Conservation (phyloP, 2,797 vertebrate genomes). For the Pseudochirops corinnae region DNA sequence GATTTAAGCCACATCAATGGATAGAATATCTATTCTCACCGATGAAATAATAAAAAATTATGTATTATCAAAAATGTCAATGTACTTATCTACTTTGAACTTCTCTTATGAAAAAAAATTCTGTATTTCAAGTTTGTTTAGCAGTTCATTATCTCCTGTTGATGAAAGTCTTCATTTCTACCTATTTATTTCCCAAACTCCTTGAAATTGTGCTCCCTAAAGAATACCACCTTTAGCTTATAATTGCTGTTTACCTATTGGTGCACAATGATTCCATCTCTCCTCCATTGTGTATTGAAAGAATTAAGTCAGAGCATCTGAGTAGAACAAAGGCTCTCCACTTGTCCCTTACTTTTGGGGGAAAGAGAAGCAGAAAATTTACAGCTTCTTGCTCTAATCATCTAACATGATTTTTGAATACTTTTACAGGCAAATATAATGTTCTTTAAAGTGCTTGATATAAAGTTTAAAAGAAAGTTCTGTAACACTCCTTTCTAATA, state of each 20-base stretch:
- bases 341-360: conserved; percentile 15
- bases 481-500: conserved; percentile 3
- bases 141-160: conserved; percentile 12
- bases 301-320: not conserved
- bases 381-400: conserved; percentile 46
- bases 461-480: conserved; percentile 5
- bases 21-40: not conserved
- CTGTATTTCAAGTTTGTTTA: not conserved
- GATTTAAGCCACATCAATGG: not conserved
- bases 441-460: not conserved
- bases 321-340: conserved; percentile 22
- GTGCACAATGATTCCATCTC: not conserved
- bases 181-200: conserved; percentile 29
- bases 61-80: not conserved
- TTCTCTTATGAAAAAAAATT: conserved; percentile 1
- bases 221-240: conserved; percentile 31
- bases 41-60: not conserved
- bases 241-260: conserved; percentile 18
- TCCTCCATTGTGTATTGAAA: conserved; percentile 15
- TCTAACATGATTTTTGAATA: conserved; percentile 52
- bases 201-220: conserved; percentile 32
- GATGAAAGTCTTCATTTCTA: not conserved
- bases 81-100: not conserved
- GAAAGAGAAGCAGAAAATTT: conserved; percentile 48
- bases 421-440: conserved; percentile 17